Evolutionary conservation across 2,888 invertebrate genomes (phyloP).

Genomic region (Cheiracanthium punctorium): DNA sequence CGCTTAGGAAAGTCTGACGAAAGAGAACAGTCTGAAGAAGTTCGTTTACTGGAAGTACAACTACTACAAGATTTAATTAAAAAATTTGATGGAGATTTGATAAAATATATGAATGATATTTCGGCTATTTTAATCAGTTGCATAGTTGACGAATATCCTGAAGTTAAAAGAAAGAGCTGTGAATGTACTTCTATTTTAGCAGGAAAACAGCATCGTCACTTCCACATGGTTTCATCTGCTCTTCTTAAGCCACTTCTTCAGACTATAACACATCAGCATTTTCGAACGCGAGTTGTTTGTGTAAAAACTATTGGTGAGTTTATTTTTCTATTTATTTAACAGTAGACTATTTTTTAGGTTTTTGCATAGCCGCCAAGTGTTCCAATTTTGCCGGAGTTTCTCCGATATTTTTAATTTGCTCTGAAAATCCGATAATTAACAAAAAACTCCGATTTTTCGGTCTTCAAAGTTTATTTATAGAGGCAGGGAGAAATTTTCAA

Average conservation of each 20-base stretch:
- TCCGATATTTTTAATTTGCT: no score
- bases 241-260: conserved; percentile 84
- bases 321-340: no score
- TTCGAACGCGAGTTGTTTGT: conserved; percentile 85
- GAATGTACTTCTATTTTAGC: conserved; percentile 83
- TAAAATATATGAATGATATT: conserved; percentile 85
- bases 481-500: no score
- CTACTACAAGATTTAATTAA: conserved; percentile 83
- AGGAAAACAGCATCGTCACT: conserved; percentile 81
- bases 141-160: conserved; percentile 86
- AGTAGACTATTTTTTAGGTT: no score
- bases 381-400: no score
- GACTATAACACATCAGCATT: conserved; percentile 88
- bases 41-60: conserved; percentile 83
- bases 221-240: conserved; percentile 85
- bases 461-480: no score
- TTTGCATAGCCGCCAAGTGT: no score
- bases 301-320: conserved; percentile 84
- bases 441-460: no score
- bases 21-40: conserved; percentile 86
- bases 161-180: conserved; percentile 87
- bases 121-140: conserved; percentile 84
- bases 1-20: conserved; percentile 87
- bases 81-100: conserved; percentile 81
- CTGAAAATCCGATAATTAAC: no score